These are phyloP conservation scores for Drosophila tropicalis DNA, from an alignment of 1,140 invertebrate genomes.

Conservation along the genomic window DNA sequence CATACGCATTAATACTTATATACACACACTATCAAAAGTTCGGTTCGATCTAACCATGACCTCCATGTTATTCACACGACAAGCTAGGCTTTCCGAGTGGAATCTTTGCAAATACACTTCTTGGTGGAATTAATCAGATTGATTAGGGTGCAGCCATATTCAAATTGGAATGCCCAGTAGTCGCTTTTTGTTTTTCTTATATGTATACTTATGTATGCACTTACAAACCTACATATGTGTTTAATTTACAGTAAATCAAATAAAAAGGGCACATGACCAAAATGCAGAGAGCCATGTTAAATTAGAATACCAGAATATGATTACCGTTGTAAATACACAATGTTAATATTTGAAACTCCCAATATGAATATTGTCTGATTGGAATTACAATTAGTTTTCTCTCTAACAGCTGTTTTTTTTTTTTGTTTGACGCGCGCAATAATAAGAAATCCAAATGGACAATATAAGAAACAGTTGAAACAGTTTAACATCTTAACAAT, in stretches of 20 bases:
- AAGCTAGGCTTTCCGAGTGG: not conserved
- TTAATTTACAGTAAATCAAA: not conserved
- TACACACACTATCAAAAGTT: not conserved
- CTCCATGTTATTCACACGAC: not conserved
- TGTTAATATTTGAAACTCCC: not conserved
- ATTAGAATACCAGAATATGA: not conserved
- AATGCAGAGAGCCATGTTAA: not conserved
- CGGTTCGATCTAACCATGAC: slow-evolving; percentile 3
- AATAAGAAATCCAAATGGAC: no score
- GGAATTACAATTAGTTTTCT: no score
- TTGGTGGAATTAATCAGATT: not conserved
- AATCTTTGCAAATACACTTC: not conserved
- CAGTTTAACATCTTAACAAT: no score
- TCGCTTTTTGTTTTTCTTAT: not conserved
- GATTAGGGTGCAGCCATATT: not conserved
- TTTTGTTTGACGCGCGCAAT: no score
- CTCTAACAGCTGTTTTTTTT: no score
- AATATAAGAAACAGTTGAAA: no score
- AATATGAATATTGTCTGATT: no score
- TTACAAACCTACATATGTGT: not conserved
- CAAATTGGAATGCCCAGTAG: not conserved
- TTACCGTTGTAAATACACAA: not conserved
- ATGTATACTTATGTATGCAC: not conserved
- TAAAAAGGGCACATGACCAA: not conserved
- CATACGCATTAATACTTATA: not conserved